These are phyloP conservation scores for Microcebus lehilahytsara DNA, from an alignment of 2,113 vertebrate genomes.

Conservation along the genomic window DNA sequence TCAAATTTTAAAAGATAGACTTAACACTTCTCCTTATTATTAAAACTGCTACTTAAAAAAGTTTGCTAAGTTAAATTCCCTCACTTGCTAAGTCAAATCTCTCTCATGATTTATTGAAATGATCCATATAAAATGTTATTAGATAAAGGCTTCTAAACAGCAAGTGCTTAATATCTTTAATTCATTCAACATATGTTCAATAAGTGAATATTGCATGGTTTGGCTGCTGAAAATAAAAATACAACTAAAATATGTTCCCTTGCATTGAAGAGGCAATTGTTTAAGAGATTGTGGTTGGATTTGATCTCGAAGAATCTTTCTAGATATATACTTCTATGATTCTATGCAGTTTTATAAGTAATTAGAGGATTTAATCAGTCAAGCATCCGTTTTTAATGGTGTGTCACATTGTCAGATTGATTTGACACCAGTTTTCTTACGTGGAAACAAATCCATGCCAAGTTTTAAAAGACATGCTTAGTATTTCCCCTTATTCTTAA, in stretches of 20 bases:
- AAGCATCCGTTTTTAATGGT: neutral
- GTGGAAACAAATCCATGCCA: neutral
- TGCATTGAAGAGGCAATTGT: neutral
- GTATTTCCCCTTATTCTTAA: neutral
- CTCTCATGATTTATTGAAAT: neutral
- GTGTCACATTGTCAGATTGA: neutral
- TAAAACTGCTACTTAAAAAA: neutral
- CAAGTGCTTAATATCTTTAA: neutral
- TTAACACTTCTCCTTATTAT: neutral
- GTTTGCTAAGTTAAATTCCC: neutral
- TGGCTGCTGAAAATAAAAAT: conserved; percentile 8
- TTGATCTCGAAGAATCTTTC: neutral
- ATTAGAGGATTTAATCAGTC: neutral
- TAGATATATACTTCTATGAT: neutral
- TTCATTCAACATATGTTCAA: neutral
- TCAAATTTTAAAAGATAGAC: neutral
- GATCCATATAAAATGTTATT: neutral
- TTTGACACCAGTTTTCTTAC: neutral
- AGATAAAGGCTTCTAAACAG: neutral
- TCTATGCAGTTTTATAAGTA: neutral
- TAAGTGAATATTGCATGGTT: neutral
- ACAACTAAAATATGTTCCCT: neutral
- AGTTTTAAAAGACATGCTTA: neutral
- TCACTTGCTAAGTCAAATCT: neutral
- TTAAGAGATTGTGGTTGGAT: neutral